These are phyloP conservation scores for Poeciliopsis infans DNA, from an alignment of 2,797 vertebrate genomes.

Conservation along the genomic window DNA sequence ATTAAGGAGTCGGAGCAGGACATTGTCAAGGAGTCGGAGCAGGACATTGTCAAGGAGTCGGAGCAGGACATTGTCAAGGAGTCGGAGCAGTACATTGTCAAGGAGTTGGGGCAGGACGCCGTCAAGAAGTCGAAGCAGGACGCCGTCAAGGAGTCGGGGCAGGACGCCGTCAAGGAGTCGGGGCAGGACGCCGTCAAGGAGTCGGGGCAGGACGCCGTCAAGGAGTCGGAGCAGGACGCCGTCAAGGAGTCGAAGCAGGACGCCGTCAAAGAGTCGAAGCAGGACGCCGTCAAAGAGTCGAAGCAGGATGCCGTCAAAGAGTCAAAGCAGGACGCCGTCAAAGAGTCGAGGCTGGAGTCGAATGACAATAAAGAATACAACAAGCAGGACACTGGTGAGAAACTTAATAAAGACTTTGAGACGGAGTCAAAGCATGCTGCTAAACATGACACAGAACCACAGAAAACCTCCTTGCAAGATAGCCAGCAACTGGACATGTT, in stretches of 20 bases:
- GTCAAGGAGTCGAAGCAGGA: slow-evolving; percentile 68
- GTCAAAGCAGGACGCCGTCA: slow-evolving; percentile 47
- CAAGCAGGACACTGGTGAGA: slow-evolving; percentile 25
- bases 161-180: neutral
- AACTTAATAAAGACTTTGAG: slow-evolving; percentile 28
- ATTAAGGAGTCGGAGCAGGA: slow-evolving; percentile 29
- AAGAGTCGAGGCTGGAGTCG: slow-evolving; percentile 73
- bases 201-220: slow-evolving; percentile 13
- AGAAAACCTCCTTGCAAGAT: slow-evolving; percentile 47
- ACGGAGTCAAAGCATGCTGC: slow-evolving; percentile 47
- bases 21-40: slow-evolving; percentile 18
- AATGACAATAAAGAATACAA: slow-evolving; percentile 23
- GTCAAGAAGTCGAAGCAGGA: slow-evolving; percentile 35
- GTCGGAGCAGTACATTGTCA: neutral
- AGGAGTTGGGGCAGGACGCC: slow-evolving; percentile 18
- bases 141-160: neutral
- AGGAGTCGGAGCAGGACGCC: slow-evolving; percentile 15
- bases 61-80: slow-evolving; percentile 10
- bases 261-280: slow-evolving; percentile 25
- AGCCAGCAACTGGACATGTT: slow-evolving; percentile 50
- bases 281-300: slow-evolving; percentile 17
- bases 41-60: slow-evolving; percentile 23
- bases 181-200: slow-evolving; percentile 23
- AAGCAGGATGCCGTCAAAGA: slow-evolving; percentile 33
- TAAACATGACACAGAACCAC: slow-evolving; percentile 79